phyloP scores from a whole-genome alignment of 2,888 invertebrate genomes.

The Hymenopus coronatus region DNA sequence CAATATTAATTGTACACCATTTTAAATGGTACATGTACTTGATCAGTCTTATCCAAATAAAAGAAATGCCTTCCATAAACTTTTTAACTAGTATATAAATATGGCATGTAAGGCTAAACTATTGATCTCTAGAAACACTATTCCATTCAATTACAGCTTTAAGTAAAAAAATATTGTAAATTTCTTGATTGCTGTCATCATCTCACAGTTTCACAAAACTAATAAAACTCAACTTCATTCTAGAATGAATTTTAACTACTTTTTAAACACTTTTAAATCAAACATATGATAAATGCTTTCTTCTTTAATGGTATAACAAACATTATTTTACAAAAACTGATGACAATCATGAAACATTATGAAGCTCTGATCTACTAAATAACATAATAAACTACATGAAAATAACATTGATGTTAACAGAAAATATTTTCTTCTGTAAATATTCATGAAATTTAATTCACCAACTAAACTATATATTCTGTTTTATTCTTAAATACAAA shows the following conservation, averaged over 20 bases:
- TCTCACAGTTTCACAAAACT: background rate
- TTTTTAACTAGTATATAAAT: background rate
- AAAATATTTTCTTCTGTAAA: background rate
- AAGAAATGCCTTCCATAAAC: too few species aligned
- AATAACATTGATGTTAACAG: background rate
- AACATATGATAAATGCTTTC: background rate
- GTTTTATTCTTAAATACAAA: background rate
- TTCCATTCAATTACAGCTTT: background rate
- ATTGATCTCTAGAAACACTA: background rate
- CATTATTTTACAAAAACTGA: background rate
- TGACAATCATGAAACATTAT: background rate
- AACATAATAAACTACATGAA: background rate
- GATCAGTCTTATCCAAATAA: too few species aligned
- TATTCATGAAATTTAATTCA: background rate
- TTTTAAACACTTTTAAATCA: background rate
- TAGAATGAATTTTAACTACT: background rate
- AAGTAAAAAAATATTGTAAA: background rate
- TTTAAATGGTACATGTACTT: too few species aligned
- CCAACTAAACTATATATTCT: background rate
- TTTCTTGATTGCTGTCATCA: background rate
- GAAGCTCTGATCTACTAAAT: background rate
- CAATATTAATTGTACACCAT: too few species aligned
- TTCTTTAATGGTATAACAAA: background rate
- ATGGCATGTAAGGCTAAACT: background rate
- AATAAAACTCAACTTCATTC: background rate